Evolutionary conservation across 2,888 invertebrate species (phyloP), one percentile per base, ranked within the genome.

Genomic region (Campoplex capitator): DNA sequence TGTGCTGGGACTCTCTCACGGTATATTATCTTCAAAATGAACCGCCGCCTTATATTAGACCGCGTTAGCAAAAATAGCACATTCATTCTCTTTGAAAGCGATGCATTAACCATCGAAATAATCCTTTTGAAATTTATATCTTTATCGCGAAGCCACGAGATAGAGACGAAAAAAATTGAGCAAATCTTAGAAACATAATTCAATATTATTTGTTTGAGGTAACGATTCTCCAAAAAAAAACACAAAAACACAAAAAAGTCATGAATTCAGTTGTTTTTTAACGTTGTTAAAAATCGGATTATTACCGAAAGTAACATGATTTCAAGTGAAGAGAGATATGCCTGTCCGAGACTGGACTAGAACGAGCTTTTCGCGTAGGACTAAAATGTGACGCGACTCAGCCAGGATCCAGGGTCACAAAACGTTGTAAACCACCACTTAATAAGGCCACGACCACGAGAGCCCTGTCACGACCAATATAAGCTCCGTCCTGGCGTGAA

Each of bases 381-480:
- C 51, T 54, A 38, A 42, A 65, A 35, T n/a, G 45, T 35, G 28
- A 58, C 2, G 56, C 23, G 56, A 58, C 28, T 0, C 23, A 58
- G 3, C 28, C 58, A 3, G 58, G 51, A 73, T 54, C 70, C 54
- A 58, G 80, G 65, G 78, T 82, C 84, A 38, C 76, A 76, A 77
- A 83, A 82, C 78, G 76, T 90, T 91, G 92, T 91, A 92, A 92
- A 92, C 92, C 91, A 89, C 89, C 90, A 92, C 91, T 93, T 92
- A 93, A 93, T 93, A 93, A 93, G 93, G 93, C 91, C 90, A 89
- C 89, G 91, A 90, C 89, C 71, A 86, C 87, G 89, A 91, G 91
- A 90, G 90, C 90, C 86, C 90, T 91, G 89, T 86, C 85, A 76
- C 71, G 79, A 62, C 77, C 81, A 84, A 68, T 54, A 28, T 28